These are phyloP conservation scores for Malacosoma neustria DNA, from an alignment of 2,888 invertebrate species.

Conservation along the genomic window DNA sequence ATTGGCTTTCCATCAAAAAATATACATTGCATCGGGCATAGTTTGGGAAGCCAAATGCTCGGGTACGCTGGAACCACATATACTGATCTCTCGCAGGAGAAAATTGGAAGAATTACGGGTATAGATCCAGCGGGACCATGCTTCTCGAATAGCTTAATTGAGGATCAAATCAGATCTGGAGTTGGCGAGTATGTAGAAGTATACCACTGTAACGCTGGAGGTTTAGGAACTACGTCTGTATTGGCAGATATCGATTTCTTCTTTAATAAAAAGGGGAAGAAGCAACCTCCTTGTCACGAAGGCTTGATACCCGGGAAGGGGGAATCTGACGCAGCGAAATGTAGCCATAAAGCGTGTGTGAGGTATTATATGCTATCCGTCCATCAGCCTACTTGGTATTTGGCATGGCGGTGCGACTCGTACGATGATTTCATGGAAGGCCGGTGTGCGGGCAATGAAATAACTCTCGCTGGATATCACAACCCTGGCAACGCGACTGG, in stretches of 20 bases:
- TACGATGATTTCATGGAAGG: slow-evolving; percentile 46
- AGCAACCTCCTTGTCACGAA: slow-evolving; percentile 69
- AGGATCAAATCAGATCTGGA: slow-evolving; percentile 63
- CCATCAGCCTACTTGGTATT: slow-evolving; percentile 35
- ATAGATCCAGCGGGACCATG: slow-evolving; percentile 66
- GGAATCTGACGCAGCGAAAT: slow-evolving; percentile 51
- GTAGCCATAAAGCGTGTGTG: slow-evolving; percentile 60
- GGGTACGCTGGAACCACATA: slow-evolving; percentile 41
- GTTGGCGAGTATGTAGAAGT: slow-evolving; percentile 76
- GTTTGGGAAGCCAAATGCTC: slow-evolving; percentile 56
- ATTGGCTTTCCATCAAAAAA: slow-evolving; percentile 45
- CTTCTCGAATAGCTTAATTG: slow-evolving; percentile 49
- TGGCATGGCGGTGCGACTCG: slow-evolving; percentile 50
- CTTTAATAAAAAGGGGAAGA: slow-evolving; percentile 71
- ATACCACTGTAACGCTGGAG: slow-evolving; percentile 76
- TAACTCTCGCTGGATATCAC: slow-evolving; percentile 53
- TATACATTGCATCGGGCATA: slow-evolving; percentile 57
- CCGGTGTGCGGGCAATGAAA: slow-evolving; percentile 42
- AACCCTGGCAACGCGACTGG: slow-evolving; percentile 62
- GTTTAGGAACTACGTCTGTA: slow-evolving; percentile 62
- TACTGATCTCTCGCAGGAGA: slow-evolving; percentile 39
- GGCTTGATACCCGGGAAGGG: slow-evolving; percentile 45
- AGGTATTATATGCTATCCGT: slow-evolving; percentile 48
- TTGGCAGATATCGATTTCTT: slow-evolving; percentile 75
- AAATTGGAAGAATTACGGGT: slow-evolving; percentile 49